A percentile compares a stretch with the other conserved stretches of the same genome.
Evolutionary conservation across 1,140 invertebrate species (phyloP).

Genomic region (Halictus rubicundus): DNA sequence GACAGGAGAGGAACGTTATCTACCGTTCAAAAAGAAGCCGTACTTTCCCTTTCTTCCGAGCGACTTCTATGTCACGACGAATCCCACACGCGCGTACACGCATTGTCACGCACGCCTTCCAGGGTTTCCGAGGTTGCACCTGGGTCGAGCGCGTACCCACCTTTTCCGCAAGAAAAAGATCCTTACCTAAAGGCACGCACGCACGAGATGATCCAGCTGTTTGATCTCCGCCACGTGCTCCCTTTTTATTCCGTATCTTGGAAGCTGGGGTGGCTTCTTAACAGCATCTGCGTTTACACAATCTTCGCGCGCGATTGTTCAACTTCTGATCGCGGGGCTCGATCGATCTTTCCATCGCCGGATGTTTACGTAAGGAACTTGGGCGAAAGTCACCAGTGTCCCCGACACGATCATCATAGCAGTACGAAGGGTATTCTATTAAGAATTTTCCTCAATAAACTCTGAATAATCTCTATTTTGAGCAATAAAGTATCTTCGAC

Average conservation of each 20-base stretch:
- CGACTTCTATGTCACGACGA: constrained; percentile 51
- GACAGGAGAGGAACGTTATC: constrained; percentile 33
- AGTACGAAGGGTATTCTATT: too few species aligned
- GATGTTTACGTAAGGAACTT: not conserved
- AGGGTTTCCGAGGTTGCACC: constrained; percentile 58
- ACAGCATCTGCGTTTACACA: constrained; percentile 75
- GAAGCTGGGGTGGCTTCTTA: constrained; percentile 40
- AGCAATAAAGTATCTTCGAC: not conserved
- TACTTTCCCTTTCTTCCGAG: constrained; percentile 26
- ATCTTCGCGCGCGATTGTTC: constrained; percentile 45
- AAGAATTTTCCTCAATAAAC: too few species aligned
- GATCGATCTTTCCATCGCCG: constrained; percentile 2
- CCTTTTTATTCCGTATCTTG: constrained; percentile 66
- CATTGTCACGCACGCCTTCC: constrained; percentile 64
- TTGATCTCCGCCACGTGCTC: constrained; percentile 76
- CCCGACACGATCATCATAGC: not conserved
- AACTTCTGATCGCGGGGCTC: not conserved
- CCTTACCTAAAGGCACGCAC: constrained; percentile 73
- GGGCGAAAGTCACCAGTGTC: not conserved
- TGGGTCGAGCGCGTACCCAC: constrained; percentile 58
- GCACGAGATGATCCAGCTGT: constrained; percentile 80
- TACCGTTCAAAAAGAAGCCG: constrained; percentile 35
- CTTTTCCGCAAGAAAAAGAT: constrained; percentile 75
- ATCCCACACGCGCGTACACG: constrained; percentile 40
- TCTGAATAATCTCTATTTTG: not conserved